A percentile compares a stretch with the other conserved stretches of the same genome.
phyloP scores from a whole-genome alignment of 2,888 invertebrate genomes.

The Creontiades dilutus region DNA sequence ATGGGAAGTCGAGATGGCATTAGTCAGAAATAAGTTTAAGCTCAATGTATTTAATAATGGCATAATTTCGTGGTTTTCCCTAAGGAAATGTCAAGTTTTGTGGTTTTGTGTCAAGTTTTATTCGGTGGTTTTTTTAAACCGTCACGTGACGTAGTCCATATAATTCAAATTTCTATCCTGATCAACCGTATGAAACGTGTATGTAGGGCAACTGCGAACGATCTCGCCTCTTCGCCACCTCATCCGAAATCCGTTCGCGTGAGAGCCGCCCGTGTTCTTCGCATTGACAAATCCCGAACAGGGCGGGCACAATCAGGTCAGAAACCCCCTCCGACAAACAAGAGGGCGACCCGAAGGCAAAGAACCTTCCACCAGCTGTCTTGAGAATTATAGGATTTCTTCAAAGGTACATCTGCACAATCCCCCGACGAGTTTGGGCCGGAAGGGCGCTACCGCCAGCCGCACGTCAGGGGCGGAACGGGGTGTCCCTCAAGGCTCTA shows the following conservation, averaged over 20 bases:
- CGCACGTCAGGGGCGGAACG: constrained; percentile 36
- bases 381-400: constrained; percentile 49
- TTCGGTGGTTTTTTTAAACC: too few relatives aligned
- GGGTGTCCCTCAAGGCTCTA: constrained; percentile 39
- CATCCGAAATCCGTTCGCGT: constrained; percentile 36
- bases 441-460: constrained; percentile 42
- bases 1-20: too few relatives aligned
- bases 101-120: too few relatives aligned
- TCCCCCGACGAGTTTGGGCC: constrained; percentile 22
- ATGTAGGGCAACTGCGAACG: constrained; percentile 28
- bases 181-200: constrained; percentile 1
- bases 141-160: background rate
- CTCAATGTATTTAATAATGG: too few relatives aligned
- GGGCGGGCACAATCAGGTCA: constrained; percentile 25
- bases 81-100: too few relatives aligned
- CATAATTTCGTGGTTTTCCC: too few relatives aligned
- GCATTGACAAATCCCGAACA: constrained; percentile 36
- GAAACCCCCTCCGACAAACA: constrained; percentile 20
- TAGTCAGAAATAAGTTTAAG: too few relatives aligned
- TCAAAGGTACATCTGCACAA: constrained; percentile 28
- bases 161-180: background rate
- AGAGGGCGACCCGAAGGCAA: constrained; percentile 4
- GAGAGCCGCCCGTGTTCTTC: constrained; percentile 18
- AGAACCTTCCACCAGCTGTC: constrained; percentile 40
- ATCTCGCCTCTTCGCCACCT: constrained; percentile 36